phyloP scores from a whole-genome alignment of 2,888 invertebrate genomes.

The Hanleya hanleyi region DNA sequence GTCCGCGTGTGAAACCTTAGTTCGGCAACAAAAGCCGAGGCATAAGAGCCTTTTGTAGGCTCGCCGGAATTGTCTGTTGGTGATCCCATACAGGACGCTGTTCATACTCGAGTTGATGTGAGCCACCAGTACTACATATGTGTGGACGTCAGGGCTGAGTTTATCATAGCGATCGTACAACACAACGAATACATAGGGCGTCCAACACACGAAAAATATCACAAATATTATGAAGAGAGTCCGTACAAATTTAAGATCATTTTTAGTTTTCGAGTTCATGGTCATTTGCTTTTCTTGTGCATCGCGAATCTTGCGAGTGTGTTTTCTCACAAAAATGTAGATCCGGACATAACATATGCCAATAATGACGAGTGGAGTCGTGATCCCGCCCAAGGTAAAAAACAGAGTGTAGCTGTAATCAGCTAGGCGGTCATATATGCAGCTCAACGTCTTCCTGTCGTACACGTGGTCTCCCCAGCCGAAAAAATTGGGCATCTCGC shows the following conservation, averaged over 20 bases:
- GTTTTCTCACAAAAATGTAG: conserved; percentile 22
- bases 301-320: conserved; percentile 19
- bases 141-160: conserved; percentile 20
- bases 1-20: too few species aligned
- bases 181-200: conserved; percentile 35
- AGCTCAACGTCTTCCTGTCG: conserved; percentile 42
- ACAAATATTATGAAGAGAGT: conserved; percentile 37
- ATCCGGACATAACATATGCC: conserved; percentile 36
- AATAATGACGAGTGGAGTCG: conserved; percentile 32
- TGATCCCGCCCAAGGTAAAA: conserved; percentile 36
- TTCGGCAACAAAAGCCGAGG: not conserved
- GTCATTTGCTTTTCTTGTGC: not conserved
- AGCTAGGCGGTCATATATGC: conserved; percentile 42
- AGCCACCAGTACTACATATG: conserved; percentile 29
- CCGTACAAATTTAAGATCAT: conserved; percentile 30
- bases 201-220: conserved; percentile 35
- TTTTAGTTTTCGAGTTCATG: not conserved
- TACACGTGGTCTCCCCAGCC: conserved; percentile 46
- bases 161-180: conserved; percentile 25
- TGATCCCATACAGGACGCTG: conserved; percentile 29
- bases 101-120: conserved; percentile 36
- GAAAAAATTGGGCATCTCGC: conserved; percentile 38
- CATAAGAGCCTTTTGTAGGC: conserved; percentile 22
- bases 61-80: conserved; percentile 30
- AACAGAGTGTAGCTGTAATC: conserved; percentile 39